Percentiles rank a stretch among this genome's conserved stretches.
Evolutionary conservation across 2,888 invertebrate species (phyloP).

Genomic region (Campoplex capitator): DNA sequence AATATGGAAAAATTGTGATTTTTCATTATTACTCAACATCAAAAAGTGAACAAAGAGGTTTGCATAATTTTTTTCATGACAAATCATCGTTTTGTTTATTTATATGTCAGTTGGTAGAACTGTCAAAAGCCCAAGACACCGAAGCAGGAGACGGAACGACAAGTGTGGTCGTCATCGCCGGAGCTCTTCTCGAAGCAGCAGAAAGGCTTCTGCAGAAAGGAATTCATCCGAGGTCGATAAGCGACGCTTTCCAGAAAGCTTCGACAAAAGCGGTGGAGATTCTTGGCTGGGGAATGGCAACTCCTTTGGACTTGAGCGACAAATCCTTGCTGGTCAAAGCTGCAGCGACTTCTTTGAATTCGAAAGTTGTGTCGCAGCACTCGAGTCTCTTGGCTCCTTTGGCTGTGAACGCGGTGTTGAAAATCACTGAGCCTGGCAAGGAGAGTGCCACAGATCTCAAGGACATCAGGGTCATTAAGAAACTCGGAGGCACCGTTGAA

Average conservation of each 20-base stretch:
- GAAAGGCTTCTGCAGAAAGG: slow-evolving; percentile 96
- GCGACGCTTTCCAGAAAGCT: slow-evolving; percentile 97
- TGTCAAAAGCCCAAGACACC: slow-evolving; percentile 99
- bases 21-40: slow-evolving; percentile 14
- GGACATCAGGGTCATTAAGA: slow-evolving; percentile 98
- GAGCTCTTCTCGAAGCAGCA: slow-evolving; percentile 97
- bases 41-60: background rate
- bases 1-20: slow-evolving; percentile 14
- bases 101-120: slow-evolving; percentile 93
- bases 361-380: slow-evolving; percentile 99
- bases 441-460: slow-evolving; percentile 94
- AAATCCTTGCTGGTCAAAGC: slow-evolving; percentile 95
- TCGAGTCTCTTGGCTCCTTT: slow-evolving; percentile 97
- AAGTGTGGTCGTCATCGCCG: slow-evolving; percentile 98
- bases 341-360: slow-evolving; percentile 99
- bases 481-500: slow-evolving; percentile 98
- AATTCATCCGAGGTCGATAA: slow-evolving; percentile 98
- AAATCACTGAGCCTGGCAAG: slow-evolving; percentile 90
- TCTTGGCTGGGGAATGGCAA: slow-evolving; percentile 91
- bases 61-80: background rate
- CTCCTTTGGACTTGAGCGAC: slow-evolving; percentile 93
- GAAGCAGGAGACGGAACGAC: slow-evolving; percentile 99
- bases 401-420: slow-evolving; percentile 98
- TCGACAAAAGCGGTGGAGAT: slow-evolving; percentile 91
- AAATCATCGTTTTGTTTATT: background rate